These are phyloP conservation scores for Lycocorax pyrrhopterus DNA, from an alignment of 2,113 vertebrate species.

Conservation along the genomic window DNA sequence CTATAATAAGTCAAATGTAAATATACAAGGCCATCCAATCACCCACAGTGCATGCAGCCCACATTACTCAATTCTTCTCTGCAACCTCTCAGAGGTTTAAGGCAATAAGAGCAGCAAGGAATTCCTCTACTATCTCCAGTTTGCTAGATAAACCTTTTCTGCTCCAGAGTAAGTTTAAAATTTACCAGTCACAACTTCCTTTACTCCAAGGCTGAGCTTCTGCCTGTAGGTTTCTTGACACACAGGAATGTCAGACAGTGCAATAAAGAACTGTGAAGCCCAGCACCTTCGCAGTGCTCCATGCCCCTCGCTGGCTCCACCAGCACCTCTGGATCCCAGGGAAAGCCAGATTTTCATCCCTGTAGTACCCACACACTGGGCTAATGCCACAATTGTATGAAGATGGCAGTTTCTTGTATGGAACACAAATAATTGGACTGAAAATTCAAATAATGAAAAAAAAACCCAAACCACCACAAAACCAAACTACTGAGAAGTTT, in stretches of 20 bases:
- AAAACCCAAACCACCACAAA: background rate
- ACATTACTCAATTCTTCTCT: background rate
- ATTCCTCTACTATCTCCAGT: background rate
- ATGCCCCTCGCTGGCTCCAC: fast-evolving
- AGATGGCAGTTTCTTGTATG: fast-evolving
- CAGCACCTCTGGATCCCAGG: background rate
- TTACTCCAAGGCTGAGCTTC: background rate
- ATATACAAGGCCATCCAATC: slow-evolving; percentile 6
- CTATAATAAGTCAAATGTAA: slow-evolving; percentile 32
- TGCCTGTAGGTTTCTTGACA: background rate
- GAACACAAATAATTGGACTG: background rate
- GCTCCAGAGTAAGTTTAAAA: background rate
- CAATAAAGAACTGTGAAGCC: background rate
- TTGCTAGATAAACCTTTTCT: background rate
- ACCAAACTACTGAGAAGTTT: background rate
- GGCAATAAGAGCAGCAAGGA: background rate
- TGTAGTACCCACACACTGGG: background rate
- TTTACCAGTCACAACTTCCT: background rate
- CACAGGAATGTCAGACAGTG: background rate
- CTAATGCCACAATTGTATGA: background rate
- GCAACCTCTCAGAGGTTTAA: background rate
- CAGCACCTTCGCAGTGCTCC: background rate
- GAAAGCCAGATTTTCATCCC: background rate
- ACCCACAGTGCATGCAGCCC: background rate
- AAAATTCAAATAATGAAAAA: background rate